A percentile compares a stretch with the other conserved stretches of the same genome.
Evolutionary conservation across 2,113 vertebrate species (phyloP).

Genomic region (Hypanus sabinus): DNA sequence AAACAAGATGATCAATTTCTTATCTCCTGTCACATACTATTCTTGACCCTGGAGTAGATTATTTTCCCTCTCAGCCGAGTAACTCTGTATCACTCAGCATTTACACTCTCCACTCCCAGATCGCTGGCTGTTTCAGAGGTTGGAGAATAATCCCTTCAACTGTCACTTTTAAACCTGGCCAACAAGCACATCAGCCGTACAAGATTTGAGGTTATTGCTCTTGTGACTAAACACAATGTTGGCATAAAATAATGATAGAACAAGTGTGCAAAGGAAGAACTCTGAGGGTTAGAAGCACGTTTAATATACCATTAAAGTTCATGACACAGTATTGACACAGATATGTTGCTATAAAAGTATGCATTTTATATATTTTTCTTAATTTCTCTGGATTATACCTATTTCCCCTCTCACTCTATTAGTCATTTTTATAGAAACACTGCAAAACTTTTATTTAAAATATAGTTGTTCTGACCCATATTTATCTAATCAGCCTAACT

Average conservation of each 20-base stretch:
- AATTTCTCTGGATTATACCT: neutral
- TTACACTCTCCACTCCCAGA: neutral
- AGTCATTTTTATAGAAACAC: neutral
- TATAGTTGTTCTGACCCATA: neutral
- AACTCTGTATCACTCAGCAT: neutral
- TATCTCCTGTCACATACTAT: neutral
- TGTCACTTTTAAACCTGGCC: neutral
- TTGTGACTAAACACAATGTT: neutral
- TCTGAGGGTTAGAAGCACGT: neutral
- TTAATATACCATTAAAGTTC: neutral
- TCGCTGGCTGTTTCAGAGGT: neutral
- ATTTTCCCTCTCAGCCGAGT: neutral
- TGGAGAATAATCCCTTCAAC: neutral
- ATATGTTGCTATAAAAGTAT: neutral
- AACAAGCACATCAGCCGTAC: neutral
- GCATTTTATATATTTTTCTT: neutral
- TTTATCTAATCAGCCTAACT: constrained; percentile 15
- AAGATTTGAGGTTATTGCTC: neutral
- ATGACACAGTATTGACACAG: neutral
- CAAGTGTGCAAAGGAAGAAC: neutral
- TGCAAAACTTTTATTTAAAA: neutral
- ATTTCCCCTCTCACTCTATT: neutral
- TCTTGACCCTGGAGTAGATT: neutral
- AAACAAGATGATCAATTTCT: neutral
- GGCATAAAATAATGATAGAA: neutral